phyloP scores from a whole-genome alignment of 2,888 invertebrate genomes.

The Parelbella ahira region DNA sequence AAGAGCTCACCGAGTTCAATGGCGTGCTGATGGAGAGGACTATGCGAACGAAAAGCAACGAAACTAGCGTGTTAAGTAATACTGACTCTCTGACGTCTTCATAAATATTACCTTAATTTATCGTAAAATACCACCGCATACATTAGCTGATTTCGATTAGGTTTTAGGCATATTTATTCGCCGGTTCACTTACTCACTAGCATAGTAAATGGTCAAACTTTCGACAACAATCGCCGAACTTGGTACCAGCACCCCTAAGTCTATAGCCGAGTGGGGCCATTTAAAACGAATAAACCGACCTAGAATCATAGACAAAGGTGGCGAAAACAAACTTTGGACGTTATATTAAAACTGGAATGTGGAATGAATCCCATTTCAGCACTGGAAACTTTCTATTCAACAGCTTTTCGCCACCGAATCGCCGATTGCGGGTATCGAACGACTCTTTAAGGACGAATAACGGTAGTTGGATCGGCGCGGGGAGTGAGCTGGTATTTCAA shows the following conservation, averaged over 20 bases:
- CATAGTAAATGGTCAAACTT: slow-evolving; percentile 14
- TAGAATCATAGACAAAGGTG: slow-evolving; percentile 20
- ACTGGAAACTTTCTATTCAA: slow-evolving; percentile 10
- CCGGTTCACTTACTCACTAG: slow-evolving; percentile 6
- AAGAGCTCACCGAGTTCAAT: no score
- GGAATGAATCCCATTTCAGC: slow-evolving; percentile 9
- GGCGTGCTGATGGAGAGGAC: no score
- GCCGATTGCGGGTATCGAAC: slow-evolving; percentile 11
- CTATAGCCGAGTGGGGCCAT: slow-evolving; percentile 14
- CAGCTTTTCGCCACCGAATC: slow-evolving; percentile 17
- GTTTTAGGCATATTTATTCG: slow-evolving; percentile 11
- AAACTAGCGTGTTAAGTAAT: no score
- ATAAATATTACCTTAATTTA: no score
- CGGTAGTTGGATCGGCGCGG: background rate
- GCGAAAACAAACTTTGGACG: slow-evolving; percentile 13
- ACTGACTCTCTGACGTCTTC: no score
- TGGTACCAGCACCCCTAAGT: background rate
- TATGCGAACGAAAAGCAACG: no score
- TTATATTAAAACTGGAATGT: slow-evolving; percentile 15
- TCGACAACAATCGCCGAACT: slow-evolving; percentile 18
- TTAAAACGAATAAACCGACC: slow-evolving; percentile 17
- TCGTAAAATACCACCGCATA: no score
- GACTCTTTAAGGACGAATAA: slow-evolving; percentile 3
- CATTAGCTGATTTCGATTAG: no score
- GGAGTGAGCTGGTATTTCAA: slow-evolving; percentile 6